These are phyloP conservation scores for Motacilla tschutschensis DNA, from an alignment of 2,113 vertebrate genomes.

Conservation along the genomic window DNA sequence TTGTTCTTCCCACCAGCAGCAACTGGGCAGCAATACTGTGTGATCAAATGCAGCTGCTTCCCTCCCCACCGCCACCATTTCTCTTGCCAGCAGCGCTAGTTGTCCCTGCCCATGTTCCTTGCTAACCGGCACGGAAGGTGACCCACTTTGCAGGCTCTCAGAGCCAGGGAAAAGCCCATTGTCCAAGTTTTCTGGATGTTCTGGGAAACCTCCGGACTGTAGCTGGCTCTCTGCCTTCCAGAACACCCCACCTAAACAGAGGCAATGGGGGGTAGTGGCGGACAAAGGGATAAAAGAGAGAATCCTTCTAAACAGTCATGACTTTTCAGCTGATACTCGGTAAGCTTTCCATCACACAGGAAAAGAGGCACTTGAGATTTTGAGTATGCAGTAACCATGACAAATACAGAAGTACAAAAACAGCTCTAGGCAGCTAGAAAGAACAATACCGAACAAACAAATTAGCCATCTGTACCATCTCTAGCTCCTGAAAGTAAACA, in stretches of 20 bases:
- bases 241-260: not conserved
- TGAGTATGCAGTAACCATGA: slow-evolving; percentile 61
- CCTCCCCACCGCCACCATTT: not conserved
- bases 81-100: not conserved
- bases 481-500: slow-evolving; percentile 54
- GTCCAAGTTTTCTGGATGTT: not conserved
- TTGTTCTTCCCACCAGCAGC: slow-evolving; percentile 31
- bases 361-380: slow-evolving; percentile 58
- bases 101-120: not conserved
- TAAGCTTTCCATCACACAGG: not conserved
- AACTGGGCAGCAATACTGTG: not conserved
- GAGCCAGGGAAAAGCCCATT: not conserved
- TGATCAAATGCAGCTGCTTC: not conserved
- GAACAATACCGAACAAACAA: slow-evolving; percentile 55
- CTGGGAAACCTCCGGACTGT: not conserved
- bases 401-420: slow-evolving; percentile 52
- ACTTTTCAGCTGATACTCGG: slow-evolving; percentile 17
- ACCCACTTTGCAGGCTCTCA: not conserved
- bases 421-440: slow-evolving; percentile 54
- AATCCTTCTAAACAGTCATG: not conserved
- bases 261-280: not conserved
- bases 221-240: not conserved
- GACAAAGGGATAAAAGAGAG: not conserved
- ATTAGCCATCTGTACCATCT: slow-evolving; percentile 61
- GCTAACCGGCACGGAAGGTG: not conserved